Base-by-base conservation (phyloP, 2,888 invertebrate species). In the Strigamia crassipes region DNA sequence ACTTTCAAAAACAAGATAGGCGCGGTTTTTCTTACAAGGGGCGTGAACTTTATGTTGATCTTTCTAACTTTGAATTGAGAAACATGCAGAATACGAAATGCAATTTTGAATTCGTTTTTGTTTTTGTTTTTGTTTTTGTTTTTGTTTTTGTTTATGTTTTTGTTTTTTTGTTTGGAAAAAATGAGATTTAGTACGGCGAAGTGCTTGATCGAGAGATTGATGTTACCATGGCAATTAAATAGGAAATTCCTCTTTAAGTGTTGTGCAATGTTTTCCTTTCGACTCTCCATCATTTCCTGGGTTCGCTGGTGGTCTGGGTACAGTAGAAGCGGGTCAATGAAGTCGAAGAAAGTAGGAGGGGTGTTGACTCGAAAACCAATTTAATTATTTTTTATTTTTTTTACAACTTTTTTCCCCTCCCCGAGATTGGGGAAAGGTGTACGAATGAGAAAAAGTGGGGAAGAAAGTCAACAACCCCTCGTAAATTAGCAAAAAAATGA, bases 171-270 rank as follows among this genome's bases (percentile, higher is more conserved):
- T 46, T 46, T 46, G n/a, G 0, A 6, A 38, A 38, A 10, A 38
- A 38, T 38, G 38, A 38, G 38, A 38, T 38, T 10, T 38, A 38
- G 38, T 6, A 66, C 23, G 18, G 21, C 23, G 18, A 61, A 9
- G 12, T 61, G 21, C 61, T 18, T 66, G n/a, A 21, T 66, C 61
- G 21, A n/a, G 61, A 66, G 21, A 23, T 66, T 12, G 61, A 21
- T 66, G 21, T 66, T 46, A 15, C 46, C 23, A 66, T 66, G 61
- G 18, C 21, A 23, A 66, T 66, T 66, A 66, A 66, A 66, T 66
- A 23, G 21, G 46, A 42, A 42, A 46, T 79, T 42, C 79, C 79
- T 79, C 79, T 79, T 41, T 38, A 78, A 66, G 23, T 23, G 61
- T 66, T 66, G 61, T 23, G 61, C 61, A 66, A 66, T 66, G 23